Percentiles rank a stretch among this genome's conserved stretches.
phyloP scores from a whole-genome alignment of 2,113 vertebrate genomes.

The Otolemur garnettii region DNA sequence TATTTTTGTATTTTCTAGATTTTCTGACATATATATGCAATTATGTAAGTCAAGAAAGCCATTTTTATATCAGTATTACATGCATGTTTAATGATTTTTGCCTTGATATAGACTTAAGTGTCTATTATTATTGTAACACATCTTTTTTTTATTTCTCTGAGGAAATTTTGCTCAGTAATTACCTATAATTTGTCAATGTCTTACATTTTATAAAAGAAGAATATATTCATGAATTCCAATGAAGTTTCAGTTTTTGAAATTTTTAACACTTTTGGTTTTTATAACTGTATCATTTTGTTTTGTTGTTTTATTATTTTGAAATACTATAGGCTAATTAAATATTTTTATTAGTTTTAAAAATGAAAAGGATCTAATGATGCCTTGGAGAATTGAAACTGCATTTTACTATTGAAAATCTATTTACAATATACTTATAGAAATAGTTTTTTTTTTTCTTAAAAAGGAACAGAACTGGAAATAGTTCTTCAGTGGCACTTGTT shows the following conservation, averaged over 20 bases:
- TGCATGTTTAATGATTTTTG: neutral
- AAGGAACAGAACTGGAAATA: constrained; percentile 11
- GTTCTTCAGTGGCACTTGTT: neutral
- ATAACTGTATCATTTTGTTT: neutral
- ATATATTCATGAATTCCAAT: neutral
- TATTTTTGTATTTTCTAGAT: neutral
- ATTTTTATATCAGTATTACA: neutral
- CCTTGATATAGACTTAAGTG: neutral
- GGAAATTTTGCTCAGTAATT: neutral
- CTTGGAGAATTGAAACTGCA: neutral
- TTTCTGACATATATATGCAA: neutral
- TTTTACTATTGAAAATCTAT: neutral
- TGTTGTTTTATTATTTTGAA: neutral
- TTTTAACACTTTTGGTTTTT: neutral
- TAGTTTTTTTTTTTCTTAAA: neutral
- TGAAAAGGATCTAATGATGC: neutral
- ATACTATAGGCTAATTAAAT: neutral
- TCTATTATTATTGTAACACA: neutral
- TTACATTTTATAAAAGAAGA: neutral
- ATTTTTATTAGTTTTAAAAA: constrained; percentile 19
- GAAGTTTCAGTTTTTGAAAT: neutral
- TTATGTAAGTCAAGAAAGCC: neutral
- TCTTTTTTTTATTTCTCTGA: neutral
- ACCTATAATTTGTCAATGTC: neutral
- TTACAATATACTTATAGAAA: neutral